A percentile compares a stretch with the other conserved stretches of the same genome.
Conservation (phyloP, 2,888 invertebrate genomes). For the Coremacera marginata region DNA sequence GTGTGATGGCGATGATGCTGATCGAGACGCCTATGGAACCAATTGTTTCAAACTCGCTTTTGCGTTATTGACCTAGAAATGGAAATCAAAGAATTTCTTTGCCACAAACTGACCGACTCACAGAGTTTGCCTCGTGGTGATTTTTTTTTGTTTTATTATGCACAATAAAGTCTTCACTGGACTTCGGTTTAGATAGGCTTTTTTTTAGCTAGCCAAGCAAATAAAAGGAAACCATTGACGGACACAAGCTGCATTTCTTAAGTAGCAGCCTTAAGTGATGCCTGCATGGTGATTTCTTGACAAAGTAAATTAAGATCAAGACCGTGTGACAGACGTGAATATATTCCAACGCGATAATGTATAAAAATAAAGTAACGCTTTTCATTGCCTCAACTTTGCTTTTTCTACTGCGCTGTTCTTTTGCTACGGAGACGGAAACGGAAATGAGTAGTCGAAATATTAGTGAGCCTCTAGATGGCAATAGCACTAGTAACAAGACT, state of each 20-base stretch:
- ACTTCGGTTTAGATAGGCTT: too few relatives aligned
- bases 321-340: not conserved
- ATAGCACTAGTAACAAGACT: not conserved
- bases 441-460: slow-evolving; percentile 24
- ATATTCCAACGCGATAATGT: not conserved
- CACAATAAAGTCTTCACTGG: not conserved
- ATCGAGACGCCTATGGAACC: not conserved
- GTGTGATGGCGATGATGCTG: not conserved
- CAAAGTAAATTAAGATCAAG: not conserved
- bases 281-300: not conserved
- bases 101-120: not conserved
- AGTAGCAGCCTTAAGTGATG: not conserved
- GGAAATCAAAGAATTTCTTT: not conserved
- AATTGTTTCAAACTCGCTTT: slow-evolving; percentile 22
- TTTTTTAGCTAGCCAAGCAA: too few relatives aligned
- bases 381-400: not conserved
- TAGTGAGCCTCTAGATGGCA: not conserved
- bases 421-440: not conserved
- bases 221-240: slow-evolving; percentile 22
- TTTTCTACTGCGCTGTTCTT: not conserved
- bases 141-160: not conserved
- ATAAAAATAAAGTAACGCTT: not conserved
- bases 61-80: slow-evolving; percentile 39
- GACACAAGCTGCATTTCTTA: not conserved
- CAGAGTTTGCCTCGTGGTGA: not conserved